Conservation (phyloP, 2,113 vertebrate genomes). For the Cnemophilus loriae region DNA sequence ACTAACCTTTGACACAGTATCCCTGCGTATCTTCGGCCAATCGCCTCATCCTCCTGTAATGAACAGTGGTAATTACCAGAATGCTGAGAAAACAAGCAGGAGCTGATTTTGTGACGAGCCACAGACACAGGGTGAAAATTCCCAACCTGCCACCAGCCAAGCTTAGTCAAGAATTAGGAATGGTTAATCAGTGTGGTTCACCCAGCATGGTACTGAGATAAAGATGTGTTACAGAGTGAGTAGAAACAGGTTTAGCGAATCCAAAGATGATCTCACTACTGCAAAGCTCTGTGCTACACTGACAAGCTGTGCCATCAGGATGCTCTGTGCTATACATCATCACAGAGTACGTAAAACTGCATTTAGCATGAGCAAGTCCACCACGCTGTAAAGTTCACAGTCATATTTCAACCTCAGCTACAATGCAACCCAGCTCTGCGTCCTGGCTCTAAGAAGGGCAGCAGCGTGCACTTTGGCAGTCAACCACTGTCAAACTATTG, state of each 20-base stretch:
- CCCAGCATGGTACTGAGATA: neutral
- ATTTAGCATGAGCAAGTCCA: neutral
- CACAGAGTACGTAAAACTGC: rapidly evolving
- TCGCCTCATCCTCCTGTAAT: neutral
- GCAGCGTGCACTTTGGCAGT: neutral
- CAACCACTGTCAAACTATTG: neutral
- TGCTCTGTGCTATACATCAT: neutral
- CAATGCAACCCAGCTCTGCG: rapidly evolving
- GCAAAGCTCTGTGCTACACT: rapidly evolving
- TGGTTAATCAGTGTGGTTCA: neutral
- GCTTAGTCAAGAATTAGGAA: neutral
- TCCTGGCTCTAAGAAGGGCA: neutral
- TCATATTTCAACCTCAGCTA: neutral
- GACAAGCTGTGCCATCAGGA: neutral
- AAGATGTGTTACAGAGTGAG: neutral
- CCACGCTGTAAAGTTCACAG: neutral
- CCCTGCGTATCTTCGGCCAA: neutral
- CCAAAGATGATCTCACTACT: neutral
- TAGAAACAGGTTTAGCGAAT: neutral
- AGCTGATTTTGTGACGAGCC: neutral
- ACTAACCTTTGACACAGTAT: neutral
- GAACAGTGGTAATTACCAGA: neutral
- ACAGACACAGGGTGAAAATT: neutral
- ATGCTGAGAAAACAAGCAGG: neutral
- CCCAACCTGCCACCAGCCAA: neutral